Percentiles rank a stretch among this genome's conserved stretches.
These are phyloP conservation scores for Heteronetta atricapilla DNA, from an alignment of 2,113 vertebrate genomes.

Conservation along the genomic window DNA sequence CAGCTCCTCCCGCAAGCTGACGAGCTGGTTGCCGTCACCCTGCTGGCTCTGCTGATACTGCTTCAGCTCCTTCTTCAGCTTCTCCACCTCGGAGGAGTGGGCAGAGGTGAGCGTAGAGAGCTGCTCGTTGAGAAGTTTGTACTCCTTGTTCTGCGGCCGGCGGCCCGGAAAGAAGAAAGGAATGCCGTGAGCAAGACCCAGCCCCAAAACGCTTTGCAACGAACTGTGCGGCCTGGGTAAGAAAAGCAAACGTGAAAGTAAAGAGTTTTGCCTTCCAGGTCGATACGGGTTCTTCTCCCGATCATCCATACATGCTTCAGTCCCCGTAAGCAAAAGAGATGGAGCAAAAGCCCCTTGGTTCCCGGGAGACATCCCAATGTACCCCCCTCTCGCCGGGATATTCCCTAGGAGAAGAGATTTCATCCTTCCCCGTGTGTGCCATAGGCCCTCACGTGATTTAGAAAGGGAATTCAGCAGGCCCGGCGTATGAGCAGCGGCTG, in stretches of 20 bases:
- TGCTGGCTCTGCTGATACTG: constrained; percentile 65
- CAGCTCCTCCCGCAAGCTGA: constrained; percentile 84
- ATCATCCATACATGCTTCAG: neutral
- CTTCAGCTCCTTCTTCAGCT: constrained; percentile 87
- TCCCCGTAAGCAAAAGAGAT: neutral
- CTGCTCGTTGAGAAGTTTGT: constrained; percentile 81
- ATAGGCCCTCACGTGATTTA: neutral
- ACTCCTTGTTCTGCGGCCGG: constrained; percentile 84
- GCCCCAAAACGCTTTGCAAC: neutral
- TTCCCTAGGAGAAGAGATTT: neutral
- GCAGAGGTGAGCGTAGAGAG: constrained; percentile 53
- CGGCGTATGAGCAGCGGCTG: neutral
- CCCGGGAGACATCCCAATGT: too few relatives aligned
- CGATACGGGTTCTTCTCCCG: neutral
- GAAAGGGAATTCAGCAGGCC: neutral
- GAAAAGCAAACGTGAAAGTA: neutral
- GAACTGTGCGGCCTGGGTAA: neutral
- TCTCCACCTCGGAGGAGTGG: constrained; percentile 80
- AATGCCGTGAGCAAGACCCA: neutral
- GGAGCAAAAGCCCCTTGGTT: neutral
- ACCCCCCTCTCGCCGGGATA: too few relatives aligned
- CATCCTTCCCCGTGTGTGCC: neutral
- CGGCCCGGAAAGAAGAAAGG: neutral
- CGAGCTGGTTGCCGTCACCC: constrained; percentile 62
- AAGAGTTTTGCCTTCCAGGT: neutral